phyloP scores from a whole-genome alignment of 2,797 vertebrate species.

The Lithobates sylvaticus region DNA sequence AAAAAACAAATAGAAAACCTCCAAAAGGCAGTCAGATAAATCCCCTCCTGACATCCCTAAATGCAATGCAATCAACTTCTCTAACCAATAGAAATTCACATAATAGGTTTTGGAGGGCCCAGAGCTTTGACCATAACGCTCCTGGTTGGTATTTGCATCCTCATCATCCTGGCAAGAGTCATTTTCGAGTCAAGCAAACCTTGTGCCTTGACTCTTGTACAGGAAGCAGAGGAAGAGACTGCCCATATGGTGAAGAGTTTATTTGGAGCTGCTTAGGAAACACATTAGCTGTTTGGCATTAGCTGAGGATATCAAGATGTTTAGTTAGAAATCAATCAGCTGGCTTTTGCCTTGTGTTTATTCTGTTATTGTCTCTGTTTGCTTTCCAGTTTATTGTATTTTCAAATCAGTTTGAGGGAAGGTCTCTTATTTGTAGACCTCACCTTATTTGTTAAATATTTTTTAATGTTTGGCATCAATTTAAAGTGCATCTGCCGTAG shows the following conservation, averaged over 20 bases:
- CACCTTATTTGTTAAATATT: no score
- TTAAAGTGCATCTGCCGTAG: no score
- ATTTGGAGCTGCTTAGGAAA: conserved; percentile 19
- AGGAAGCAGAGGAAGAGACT: conserved; percentile 17
- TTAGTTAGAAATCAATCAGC: conserved; percentile 4
- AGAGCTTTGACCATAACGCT: no score
- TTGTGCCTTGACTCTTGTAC: background rate
- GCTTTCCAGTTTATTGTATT: background rate
- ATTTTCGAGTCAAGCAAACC: background rate
- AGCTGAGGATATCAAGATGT: conserved; percentile 22
- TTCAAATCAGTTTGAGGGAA: background rate
- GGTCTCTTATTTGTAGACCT: background rate
- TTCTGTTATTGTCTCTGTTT: background rate
- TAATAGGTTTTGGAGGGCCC: no score
- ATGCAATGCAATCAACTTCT: no score
- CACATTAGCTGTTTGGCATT: conserved; percentile 10
- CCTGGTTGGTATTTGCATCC: no score
- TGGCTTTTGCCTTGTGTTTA: background rate
- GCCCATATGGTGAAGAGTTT: background rate
- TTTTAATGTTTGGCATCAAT: no score
- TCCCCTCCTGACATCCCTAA: no score
- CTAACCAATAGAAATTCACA: no score
- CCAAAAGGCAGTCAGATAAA: no score
- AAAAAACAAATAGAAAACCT: no score
- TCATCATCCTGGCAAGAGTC: no score